These are phyloP conservation scores for Leucoptera coffeella DNA, from an alignment of 2,888 invertebrate species.

Conservation along the genomic window DNA sequence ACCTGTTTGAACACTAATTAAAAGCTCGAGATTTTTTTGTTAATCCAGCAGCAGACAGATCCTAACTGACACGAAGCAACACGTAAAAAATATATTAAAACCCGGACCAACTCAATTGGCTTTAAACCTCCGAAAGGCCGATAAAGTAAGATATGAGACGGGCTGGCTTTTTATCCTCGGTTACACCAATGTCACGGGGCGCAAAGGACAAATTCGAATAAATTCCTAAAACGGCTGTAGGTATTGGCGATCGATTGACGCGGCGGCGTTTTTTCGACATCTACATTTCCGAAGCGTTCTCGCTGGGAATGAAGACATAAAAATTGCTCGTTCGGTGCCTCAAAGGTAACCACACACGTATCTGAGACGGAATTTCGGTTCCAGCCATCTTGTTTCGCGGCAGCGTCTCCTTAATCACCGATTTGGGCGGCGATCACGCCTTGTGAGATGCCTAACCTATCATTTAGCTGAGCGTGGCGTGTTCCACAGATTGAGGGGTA, in stretches of 20 bases:
- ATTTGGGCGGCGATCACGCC: slow-evolving; percentile 47
- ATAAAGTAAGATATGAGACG: no score
- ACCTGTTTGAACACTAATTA: no score
- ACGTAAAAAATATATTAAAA: no score
- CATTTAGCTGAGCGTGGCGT: no score
- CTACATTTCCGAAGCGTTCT: slow-evolving; percentile 19
- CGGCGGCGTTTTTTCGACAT: slow-evolving; percentile 14
- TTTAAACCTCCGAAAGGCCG: no score
- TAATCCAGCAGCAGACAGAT: no score
- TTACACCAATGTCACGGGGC: slow-evolving; percentile 33
- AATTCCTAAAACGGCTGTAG: no score
- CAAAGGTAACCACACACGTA: slow-evolving; percentile 44
- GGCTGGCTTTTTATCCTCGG: slow-evolving; percentile 31
- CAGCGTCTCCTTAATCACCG: slow-evolving; percentile 29
- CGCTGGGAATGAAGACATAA: slow-evolving; percentile 48
- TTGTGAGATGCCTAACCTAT: slow-evolving; percentile 28
- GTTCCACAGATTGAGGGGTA: no score
- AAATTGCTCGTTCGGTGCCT: slow-evolving; percentile 37
- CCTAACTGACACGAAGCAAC: no score
- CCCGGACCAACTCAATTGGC: no score
- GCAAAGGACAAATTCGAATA: no score
- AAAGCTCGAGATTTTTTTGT: no score
- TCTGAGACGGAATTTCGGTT: slow-evolving; percentile 19
- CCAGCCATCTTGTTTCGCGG: slow-evolving; percentile 20
- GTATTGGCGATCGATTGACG: slow-evolving; percentile 22